Evolutionary conservation across 2,888 invertebrate species (phyloP).

Genomic region (Synanthedon formicaeformis): DNA sequence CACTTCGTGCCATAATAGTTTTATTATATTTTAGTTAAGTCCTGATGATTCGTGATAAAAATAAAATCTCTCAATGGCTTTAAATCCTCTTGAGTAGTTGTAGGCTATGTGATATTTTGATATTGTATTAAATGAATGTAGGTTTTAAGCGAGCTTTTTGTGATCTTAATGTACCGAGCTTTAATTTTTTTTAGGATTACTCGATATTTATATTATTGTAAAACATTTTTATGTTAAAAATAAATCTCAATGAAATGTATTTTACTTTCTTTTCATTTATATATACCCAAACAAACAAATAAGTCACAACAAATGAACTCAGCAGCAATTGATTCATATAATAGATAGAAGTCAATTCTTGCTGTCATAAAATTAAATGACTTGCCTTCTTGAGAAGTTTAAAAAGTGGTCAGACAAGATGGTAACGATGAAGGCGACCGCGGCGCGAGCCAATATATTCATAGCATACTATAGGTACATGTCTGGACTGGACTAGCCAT

Average conservation of each 20-base stretch:
- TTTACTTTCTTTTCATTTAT: conserved; percentile 34
- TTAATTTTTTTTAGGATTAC: conserved; percentile 55
- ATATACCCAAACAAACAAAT: conserved; percentile 13
- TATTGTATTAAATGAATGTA: conserved; percentile 45
- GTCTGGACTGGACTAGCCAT: conserved; percentile 11
- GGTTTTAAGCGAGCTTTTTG: conserved; percentile 24
- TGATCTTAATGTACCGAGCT: conserved; percentile 54
- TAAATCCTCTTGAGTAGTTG: conserved; percentile 43
- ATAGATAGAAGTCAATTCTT: conserved; percentile 15
- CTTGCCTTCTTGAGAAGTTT: conserved; percentile 19
- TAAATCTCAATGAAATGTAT: conserved; percentile 36
- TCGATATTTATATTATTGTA: conserved; percentile 36
- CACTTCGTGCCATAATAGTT: conserved; percentile 55
- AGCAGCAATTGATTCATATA: conserved; percentile 1
- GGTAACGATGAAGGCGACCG: conserved; percentile 21
- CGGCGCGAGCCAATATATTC: conserved; percentile 25
- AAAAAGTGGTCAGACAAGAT: conserved; percentile 53
- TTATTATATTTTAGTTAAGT: conserved; percentile 34
- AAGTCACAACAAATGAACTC: conserved; percentile 2
- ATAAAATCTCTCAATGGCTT: conserved; percentile 55
- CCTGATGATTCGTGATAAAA: conserved; percentile 46
- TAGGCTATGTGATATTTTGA: conserved; percentile 49
- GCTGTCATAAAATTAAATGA: conserved; percentile 22
- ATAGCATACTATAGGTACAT: neutral
- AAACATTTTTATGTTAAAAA: conserved; percentile 21